A percentile compares a stretch with the other conserved stretches of the same genome.
These are phyloP conservation scores for Cepaea nemoralis DNA, from an alignment of 1,140 invertebrate species.

Conservation along the genomic window DNA sequence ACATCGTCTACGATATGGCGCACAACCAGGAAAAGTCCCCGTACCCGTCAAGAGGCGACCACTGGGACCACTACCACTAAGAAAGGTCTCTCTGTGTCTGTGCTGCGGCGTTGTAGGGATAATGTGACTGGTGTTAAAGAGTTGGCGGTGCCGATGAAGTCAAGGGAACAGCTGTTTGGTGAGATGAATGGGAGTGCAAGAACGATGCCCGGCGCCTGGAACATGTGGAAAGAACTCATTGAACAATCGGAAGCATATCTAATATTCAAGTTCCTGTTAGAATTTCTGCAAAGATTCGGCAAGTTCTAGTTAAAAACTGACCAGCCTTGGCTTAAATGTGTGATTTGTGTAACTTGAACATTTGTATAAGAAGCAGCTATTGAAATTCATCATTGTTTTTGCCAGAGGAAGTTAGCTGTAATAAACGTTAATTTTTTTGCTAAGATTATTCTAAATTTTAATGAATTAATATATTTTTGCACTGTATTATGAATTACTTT, in stretches of 20 bases:
- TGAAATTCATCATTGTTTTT: neutral
- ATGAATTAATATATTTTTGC: neutral
- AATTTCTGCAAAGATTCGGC: neutral
- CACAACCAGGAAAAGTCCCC: slow-evolving; percentile 52
- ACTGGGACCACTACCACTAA: slow-evolving; percentile 47
- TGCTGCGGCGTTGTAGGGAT: neutral
- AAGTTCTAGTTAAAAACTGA: neutral
- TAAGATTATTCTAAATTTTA: neutral
- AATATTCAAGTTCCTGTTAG: neutral
- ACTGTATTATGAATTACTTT: neutral
- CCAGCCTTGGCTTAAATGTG: neutral
- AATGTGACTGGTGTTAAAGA: neutral
- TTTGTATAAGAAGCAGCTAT: neutral
- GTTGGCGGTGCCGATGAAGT: too few species aligned
- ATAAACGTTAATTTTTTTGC: neutral
- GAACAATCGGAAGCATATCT: neutral
- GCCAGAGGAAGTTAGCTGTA: neutral
- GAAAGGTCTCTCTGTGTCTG: neutral
- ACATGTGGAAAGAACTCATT: neutral
- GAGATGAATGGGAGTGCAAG: neutral
- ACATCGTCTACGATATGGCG: slow-evolving; percentile 53
- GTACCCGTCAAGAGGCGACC: slow-evolving; percentile 50
- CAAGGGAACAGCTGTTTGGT: neutral
- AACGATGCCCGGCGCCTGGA: neutral
- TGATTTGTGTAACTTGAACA: neutral